Evolutionary conservation across 2,797 vertebrate genomes (phyloP), one percentile per base, ranked within the genome.

Genomic region (Catamblyrhynchus diadema): DNA sequence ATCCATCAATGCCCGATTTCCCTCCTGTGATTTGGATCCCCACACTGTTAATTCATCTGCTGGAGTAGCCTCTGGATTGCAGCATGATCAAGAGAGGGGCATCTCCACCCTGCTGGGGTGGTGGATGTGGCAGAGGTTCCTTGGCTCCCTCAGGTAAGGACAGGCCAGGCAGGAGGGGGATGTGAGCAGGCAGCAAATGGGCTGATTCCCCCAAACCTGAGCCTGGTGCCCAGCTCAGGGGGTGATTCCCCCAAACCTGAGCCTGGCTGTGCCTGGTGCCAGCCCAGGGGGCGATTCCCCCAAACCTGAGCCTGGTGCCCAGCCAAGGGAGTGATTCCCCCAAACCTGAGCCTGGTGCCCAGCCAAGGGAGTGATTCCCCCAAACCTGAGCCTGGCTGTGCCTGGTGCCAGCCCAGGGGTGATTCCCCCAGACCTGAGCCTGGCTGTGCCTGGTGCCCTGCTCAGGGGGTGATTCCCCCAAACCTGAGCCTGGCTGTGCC

Each of bases 11-110:
- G 8, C 33, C 22, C 16, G 50, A 9, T 80, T 66, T 77, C 7
- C 2, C 19, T 80, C 5, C 44, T 22, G 28, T 13, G 18, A 6
- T 24, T 37, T 5, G 44, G 27, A 44, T 74, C 37, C 41, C 23
- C 5, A 2, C 0, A 0, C 42, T 77, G 27, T 32, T 39, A 14
- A 23, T 28, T 64, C 24, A 6, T 45, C 48, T 41, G 24, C 70
- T 33, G 87, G 45, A 65, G 67, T 5, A n/a, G 39, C 47, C 41
- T 30, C 39, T 5, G 1, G 9, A 1, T 8, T 10, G 45, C 50
- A 32, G 24, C 1, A 1, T 1, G 15, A 4, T 5, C 19, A 1
- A 3, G 65, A 41, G 22, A 30, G 17, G 18, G 4, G 15, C 45
- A 37, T 41, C 60, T 45, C 41, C 27, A 4, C 32, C 32, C 9